These are phyloP conservation scores for Neolamprologus brichardi DNA, from an alignment of 2,113 vertebrate species.

Conservation along the genomic window DNA sequence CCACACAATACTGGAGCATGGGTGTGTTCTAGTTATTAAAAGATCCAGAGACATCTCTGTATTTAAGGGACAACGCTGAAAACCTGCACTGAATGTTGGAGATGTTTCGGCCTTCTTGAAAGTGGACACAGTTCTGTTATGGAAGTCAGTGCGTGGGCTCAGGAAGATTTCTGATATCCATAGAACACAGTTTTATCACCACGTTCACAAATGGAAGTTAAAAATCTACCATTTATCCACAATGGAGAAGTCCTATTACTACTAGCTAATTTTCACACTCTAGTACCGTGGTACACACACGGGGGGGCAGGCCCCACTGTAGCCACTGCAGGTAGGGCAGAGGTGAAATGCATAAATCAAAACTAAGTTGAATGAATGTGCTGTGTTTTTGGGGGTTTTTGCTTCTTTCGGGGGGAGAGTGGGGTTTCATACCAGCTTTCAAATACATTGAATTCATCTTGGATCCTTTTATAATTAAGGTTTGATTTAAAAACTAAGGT, in stretches of 20 bases:
- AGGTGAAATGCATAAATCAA: neutral
- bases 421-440: neutral
- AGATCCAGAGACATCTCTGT: neutral
- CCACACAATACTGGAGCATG: neutral
- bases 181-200: neutral
- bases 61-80: neutral
- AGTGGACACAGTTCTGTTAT: neutral
- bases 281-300: neutral
- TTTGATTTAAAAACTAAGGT: neutral
- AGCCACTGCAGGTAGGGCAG: neutral
- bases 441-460: neutral
- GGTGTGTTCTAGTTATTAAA: neutral
- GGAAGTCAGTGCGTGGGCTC: neutral
- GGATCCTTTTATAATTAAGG: neutral
- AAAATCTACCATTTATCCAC: neutral
- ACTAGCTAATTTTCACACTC: neutral
- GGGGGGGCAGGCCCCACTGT: neutral
- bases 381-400: rapidly evolving
- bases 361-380: neutral
- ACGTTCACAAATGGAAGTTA: neutral
- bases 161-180: neutral
- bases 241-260: neutral
- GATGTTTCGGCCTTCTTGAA: neutral
- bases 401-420: rapidly evolving
- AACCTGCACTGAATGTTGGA: neutral